Evolutionary conservation across 2,888 invertebrate species (phyloP), one percentile per base, ranked within the genome.

Genomic region (Heteromyza rotundicornis): DNA sequence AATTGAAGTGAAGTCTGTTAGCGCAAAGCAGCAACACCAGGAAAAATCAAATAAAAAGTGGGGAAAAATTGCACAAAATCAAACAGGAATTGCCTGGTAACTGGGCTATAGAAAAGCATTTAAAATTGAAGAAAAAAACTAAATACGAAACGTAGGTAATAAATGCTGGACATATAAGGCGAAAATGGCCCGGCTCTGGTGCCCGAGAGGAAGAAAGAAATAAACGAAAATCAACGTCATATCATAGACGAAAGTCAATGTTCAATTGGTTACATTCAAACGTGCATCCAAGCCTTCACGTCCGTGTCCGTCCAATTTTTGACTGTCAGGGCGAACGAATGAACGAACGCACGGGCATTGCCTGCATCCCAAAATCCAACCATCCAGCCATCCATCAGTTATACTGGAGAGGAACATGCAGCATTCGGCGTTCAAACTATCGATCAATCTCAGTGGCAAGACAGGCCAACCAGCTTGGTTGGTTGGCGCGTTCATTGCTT

Each of bases 181-280:
- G 27, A 17, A 24, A 14, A 52, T 23, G 24, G n/a, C n/a, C n/a
- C n/a, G n/a, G n/a, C n/a, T n/a, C n/a, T n/a, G n/a, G n/a, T n/a
- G n/a, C n/a, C n/a, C n/a, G n/a, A n/a, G 27, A 7, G 7, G 27
- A 27, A 27, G 5, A 27, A 27, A 40, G n/a, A 44, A n/a, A 22
- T 17, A 16, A 44, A 22, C 32, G 40, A 58, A 51, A 36, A 22
- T 10, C 12, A 32, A 47, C 17, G 47, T 14, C 12, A 50, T 17
- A 50, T 55, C 50, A 55, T 49, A 55, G 54, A 58, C 58, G 58
- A 54, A 36, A 58, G 58, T 58, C 62, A 62, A 55, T 55, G 55
- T 51, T 62, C 27, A 59, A 58, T 55, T 62, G 62, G 47, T 32
- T 32, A 40, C 27, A 24, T 51, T 56, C 56, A 32, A 52, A 24